Evolutionary conservation across 2,797 vertebrate species (phyloP), one percentile per base, ranked within the genome.

Genomic region (Hydrocynus forskahlii): DNA sequence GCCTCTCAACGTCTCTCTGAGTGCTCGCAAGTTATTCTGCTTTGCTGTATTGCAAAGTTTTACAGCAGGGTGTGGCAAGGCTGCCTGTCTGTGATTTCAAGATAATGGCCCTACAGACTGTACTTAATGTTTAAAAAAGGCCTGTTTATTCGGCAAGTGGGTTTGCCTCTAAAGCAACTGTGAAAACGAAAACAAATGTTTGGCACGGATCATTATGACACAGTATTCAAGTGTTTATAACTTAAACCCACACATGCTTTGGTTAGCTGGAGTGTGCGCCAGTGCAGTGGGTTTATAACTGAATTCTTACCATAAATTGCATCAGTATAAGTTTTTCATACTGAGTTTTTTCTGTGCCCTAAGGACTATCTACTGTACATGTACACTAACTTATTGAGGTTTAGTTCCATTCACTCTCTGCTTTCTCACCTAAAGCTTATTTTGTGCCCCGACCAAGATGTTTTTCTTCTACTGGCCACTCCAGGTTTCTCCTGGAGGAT

Each of bases 141-240:
- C 38, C 85, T 86, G 87, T 91, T 89, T 91, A 83, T 90, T 91
- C 90, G 87, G 90, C 90, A 84, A 85, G 72, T 74, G 59, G 80
- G 81, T 38, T 50, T 67, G 83, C 84, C 71, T 74, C 82, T 83
- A 75, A 90, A 88, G 78, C 86, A 87, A 84, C 79, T 73, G 50
- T 85, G 82, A 89, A 92, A 92, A 87, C 74, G 74, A 91, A 92
- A 90, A 83, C 90, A 90, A 90, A 88, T 88, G 88, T 89, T 87
- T 88, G 89, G 89, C 85, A 9, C 80, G 10, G 75, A 62, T 23
- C 50, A 52, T 25, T 40, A 69, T 80, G 76, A 21, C 55, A 76
- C 71, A 23, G 52, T 74, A 40, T 60, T 40, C 59, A 59, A 59
- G 16, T 74, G 54, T 59, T 57, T 59, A 59, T 57, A 38, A 35